Base-by-base conservation (phyloP, 2,888 invertebrate species). In the Tachina lurida region DNA sequence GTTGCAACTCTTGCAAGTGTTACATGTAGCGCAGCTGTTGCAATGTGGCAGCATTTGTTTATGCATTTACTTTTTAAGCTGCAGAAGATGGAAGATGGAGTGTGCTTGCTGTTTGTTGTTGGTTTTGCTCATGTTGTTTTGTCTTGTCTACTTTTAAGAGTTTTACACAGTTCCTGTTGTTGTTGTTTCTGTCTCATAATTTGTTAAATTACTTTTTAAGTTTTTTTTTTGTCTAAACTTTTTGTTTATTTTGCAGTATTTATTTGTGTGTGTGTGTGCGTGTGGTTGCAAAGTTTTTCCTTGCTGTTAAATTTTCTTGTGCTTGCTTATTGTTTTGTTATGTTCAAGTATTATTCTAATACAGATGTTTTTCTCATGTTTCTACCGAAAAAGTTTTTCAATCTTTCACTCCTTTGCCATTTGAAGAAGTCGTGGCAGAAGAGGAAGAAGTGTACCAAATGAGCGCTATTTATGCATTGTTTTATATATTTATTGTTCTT, bases 161-260 rank as follows among this genome's bases (percentile, higher is more conserved):
- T 65, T 79, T 63, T 13, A 56, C 47, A 49, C 54, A 47, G 47
- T 73, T 71, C 15, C 43, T 52, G 39, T 47, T 49, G 13, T 19
- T 54, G 19, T 75, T 84, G 60, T 15, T 70, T 62, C 17, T 83
- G 83, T 76, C 68, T 79, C 70, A 83, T 86, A 83, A 83, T 86
- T 86, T 86, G 86, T 86, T 83, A 86, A 83, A 83, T 86, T 86
- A 83, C 71, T 86, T 86, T 31, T 79, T 19, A 73, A 76, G 79
- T 83, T 76, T 58, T 17, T 62, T 65, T 39, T 3, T 10, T 15
- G 10, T 52, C 39, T 62, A 39, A 2, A 31, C 22, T 67, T 19
- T 67, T 67, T 47, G 39, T 45, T 39, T 60, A 39, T 76, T 49
- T 54, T 71, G n/a, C 60, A 76, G 17, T 49, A 15, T 41, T 49